These are phyloP conservation scores for Spodoptera frugiperda DNA, from an alignment of 1,140 invertebrate species.

Conservation along the genomic window DNA sequence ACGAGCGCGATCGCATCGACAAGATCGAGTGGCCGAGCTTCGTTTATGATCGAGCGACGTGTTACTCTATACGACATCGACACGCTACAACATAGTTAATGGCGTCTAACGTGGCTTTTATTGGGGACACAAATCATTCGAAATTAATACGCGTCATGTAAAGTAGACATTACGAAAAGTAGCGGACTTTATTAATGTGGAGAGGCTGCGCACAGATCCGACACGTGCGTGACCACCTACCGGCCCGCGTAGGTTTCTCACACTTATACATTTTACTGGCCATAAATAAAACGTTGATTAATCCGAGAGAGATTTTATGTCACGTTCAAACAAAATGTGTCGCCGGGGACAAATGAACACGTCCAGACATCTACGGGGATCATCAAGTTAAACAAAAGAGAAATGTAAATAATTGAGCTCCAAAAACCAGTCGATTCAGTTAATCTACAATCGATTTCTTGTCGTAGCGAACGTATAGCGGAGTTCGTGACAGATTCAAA, in stretches of 20 bases:
- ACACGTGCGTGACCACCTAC: constrained; percentile 33
- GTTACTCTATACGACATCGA: constrained; percentile 44
- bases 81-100: constrained; percentile 50
- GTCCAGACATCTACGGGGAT: not conserved
- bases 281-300: constrained; percentile 23
- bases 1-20: constrained; percentile 48
- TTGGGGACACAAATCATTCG: constrained; percentile 40
- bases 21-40: constrained; percentile 51
- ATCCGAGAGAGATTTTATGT: constrained; percentile 30
- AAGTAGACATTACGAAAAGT: constrained; percentile 37
- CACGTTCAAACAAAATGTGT: constrained; percentile 31
- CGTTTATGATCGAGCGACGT: constrained; percentile 57
- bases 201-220: not conserved
- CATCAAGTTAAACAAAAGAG: constrained; percentile 4
- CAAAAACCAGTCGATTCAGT: constrained; percentile 38
- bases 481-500: constrained; percentile 70
- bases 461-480: constrained; percentile 45
- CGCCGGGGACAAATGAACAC: constrained; percentile 19
- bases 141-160: constrained; percentile 42
- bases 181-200: constrained; percentile 22
- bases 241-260: constrained; percentile 14
- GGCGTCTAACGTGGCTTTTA: constrained; percentile 45
- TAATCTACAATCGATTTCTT: constrained; percentile 46
- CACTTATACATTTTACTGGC: constrained; percentile 13
- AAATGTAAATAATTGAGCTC: constrained; percentile 45